phyloP scores from a whole-genome alignment of 2,113 vertebrate species.

The Austrofundulus limnaeus region DNA sequence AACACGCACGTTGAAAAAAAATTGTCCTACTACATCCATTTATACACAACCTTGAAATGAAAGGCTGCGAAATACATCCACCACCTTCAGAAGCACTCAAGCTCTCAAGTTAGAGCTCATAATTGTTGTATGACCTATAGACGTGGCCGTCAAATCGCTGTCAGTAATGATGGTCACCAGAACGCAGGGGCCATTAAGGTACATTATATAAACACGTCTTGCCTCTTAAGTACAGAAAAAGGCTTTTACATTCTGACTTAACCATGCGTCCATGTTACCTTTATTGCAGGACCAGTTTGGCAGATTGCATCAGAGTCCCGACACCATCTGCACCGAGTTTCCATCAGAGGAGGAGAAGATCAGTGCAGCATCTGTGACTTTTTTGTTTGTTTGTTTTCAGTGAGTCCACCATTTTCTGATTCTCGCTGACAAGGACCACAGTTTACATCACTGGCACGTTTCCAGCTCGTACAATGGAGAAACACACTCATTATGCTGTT shows the following conservation, averaged over 20 bases:
- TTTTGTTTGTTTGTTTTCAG: slow-evolving; percentile 49
- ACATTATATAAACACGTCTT: slow-evolving; percentile 44
- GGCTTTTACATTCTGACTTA: slow-evolving; percentile 61
- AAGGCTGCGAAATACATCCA: neutral
- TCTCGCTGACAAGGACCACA: slow-evolving; percentile 34
- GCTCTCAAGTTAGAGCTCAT: slow-evolving; percentile 42
- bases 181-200: slow-evolving; percentile 22
- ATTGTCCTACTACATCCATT: neutral
- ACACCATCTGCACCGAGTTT: slow-evolving; percentile 51
- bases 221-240: slow-evolving; percentile 64
- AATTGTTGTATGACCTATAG: slow-evolving; percentile 56
- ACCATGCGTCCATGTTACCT: slow-evolving; percentile 29
- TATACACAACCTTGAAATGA: slow-evolving; percentile 5
- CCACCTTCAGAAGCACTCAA: slow-evolving; percentile 21
- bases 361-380: slow-evolving; percentile 38
- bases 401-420: slow-evolving; percentile 40
- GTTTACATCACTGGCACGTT: slow-evolving; percentile 44
- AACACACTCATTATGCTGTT: slow-evolving; percentile 16
- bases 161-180: slow-evolving; percentile 45
- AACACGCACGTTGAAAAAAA: neutral
- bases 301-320: slow-evolving; percentile 41
- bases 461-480: slow-evolving; percentile 24
- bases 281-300: slow-evolving; percentile 38
- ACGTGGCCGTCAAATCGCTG: slow-evolving; percentile 45
- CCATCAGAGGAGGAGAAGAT: slow-evolving; percentile 48